Conservation (phyloP, 2,888 invertebrate species). For the Protodeltote pygarga region DNA sequence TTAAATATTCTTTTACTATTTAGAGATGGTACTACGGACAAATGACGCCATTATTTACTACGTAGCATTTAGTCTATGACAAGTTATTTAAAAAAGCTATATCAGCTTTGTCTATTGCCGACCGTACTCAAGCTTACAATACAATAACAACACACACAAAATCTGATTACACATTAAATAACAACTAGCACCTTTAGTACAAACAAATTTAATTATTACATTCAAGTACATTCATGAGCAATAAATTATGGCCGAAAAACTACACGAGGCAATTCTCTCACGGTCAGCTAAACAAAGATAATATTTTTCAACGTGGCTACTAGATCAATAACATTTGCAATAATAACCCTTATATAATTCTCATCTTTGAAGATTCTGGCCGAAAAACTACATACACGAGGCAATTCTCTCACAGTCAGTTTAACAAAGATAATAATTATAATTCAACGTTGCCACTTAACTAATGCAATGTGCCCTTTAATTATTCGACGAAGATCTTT, state of each 20-base stretch:
- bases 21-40: no score
- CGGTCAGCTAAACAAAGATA: slow-evolving; percentile 75
- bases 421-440: slow-evolving; percentile 77
- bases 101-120: no score
- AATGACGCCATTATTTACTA: no score
- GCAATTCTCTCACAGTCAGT: slow-evolving; percentile 62
- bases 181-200: no score
- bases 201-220: slow-evolving; percentile 35
- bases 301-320: slow-evolving; percentile 65
- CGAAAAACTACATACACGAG: slow-evolving; percentile 63
- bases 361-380: slow-evolving; percentile 59
- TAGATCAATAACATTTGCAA: slow-evolving; percentile 77
- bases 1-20: no score
- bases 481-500: no score
- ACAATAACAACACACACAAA: no score
- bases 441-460: slow-evolving; percentile 63
- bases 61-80: no score
- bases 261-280: slow-evolving; percentile 56
- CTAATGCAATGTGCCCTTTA: slow-evolving; percentile 80
- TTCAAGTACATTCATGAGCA: slow-evolving; percentile 27
- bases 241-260: slow-evolving; percentile 64
- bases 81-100: no score
- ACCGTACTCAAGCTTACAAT: no score
- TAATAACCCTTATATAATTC: no score
- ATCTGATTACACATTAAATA: no score